phyloP scores from a whole-genome alignment of 2,797 vertebrate genomes.

The Oreortyx pictus region DNA sequence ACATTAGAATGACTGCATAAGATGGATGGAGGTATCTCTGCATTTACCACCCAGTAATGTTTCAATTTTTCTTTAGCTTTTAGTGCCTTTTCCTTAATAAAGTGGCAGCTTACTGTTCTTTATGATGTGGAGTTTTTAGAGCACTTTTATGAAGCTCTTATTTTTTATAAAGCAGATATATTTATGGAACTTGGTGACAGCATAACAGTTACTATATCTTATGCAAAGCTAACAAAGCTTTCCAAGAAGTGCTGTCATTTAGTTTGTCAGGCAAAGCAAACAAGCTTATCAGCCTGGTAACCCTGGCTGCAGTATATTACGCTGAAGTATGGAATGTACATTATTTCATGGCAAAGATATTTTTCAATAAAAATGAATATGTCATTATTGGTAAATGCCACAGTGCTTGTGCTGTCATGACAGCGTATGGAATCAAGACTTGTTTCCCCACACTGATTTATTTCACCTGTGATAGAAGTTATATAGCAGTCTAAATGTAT shows the following conservation, averaged over 20 bases:
- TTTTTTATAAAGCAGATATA: constrained; percentile 12
- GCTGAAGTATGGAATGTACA: not conserved
- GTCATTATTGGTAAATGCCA: not conserved
- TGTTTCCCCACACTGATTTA: not conserved
- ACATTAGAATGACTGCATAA: not conserved
- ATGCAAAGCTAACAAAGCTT: constrained; percentile 49
- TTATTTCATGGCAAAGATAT: not conserved
- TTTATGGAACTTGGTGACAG: constrained; percentile 22
- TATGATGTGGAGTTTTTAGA: constrained; percentile 47
- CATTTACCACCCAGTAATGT: constrained; percentile 22
- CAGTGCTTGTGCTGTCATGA: not conserved
- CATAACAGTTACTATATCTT: constrained; percentile 45
- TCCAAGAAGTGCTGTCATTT: constrained; percentile 30
- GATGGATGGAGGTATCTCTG: constrained; percentile 31
- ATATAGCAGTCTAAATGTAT: not conserved
- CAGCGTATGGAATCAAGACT: not conserved
- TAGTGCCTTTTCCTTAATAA: constrained; percentile 55
- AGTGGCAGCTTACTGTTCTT: constrained; percentile 31
- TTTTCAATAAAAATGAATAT: not conserved
- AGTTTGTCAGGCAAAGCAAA: constrained; percentile 8
- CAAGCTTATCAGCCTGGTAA: not conserved
- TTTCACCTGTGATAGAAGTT: not conserved
- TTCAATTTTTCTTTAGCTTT: constrained; percentile 54
- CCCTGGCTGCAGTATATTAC: not conserved
- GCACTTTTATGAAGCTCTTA: constrained; percentile 7